Percentiles rank a stretch among this genome's conserved stretches.
These are phyloP conservation scores for Epinephelus lanceolatus DNA, from an alignment of 2,113 vertebrate genomes.

Conservation along the genomic window DNA sequence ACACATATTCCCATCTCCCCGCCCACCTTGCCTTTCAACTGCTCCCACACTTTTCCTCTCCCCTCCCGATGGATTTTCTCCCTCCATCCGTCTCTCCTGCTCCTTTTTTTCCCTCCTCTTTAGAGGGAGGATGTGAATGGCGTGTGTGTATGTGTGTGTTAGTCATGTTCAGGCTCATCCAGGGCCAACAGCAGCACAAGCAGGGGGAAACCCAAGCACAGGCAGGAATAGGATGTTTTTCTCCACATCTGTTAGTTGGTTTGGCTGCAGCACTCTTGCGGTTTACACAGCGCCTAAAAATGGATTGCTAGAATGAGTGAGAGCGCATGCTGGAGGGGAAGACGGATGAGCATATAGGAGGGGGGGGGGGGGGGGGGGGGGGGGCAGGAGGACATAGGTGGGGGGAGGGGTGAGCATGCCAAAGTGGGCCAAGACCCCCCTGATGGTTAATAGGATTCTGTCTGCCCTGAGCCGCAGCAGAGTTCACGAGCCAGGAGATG, in stretches of 20 bases:
- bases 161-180: conserved; percentile 81
- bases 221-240: conserved; percentile 80
- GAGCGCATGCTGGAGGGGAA: conserved; percentile 51
- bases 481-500: conserved; percentile 60
- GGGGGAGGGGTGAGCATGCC: conserved; percentile 68
- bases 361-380: neutral
- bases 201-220: conserved; percentile 75
- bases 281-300: conserved; percentile 78
- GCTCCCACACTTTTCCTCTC: conserved; percentile 72
- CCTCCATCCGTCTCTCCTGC: conserved; percentile 44
- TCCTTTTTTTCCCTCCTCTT: conserved; percentile 22
- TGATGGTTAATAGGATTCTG: conserved; percentile 80
- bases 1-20: conserved; percentile 71
- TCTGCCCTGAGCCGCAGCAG: conserved; percentile 69
- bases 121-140: conserved; percentile 62
- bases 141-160: conserved; percentile 67
- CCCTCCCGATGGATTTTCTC: conserved; percentile 59
- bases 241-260: conserved; percentile 80
- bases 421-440: conserved; percentile 74
- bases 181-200: conserved; percentile 73
- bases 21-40: conserved; percentile 73
- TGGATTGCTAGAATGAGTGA: conserved; percentile 61
- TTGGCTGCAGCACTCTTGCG: conserved; percentile 69
- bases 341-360: conserved; percentile 60
- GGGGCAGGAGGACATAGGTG: conserved; percentile 58